Evolutionary conservation across 2,797 vertebrate species (phyloP).

Genomic region (Alectoris magna): DNA sequence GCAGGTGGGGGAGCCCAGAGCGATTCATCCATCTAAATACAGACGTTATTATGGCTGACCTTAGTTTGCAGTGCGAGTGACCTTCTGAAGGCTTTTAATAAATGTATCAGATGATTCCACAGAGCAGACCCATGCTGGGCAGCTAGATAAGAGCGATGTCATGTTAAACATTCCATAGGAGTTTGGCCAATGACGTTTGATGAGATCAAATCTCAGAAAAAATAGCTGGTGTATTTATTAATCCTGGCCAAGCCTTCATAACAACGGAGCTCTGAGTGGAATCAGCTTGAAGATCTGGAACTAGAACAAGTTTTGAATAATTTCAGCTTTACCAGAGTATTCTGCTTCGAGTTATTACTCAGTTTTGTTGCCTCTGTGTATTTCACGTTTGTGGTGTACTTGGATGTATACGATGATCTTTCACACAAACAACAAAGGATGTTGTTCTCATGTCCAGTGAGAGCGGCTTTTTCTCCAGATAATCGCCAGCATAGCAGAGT

Average conservation of each 20-base stretch:
- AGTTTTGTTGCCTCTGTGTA: not conserved
- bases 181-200: slow-evolving; percentile 27
- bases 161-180: slow-evolving; percentile 61
- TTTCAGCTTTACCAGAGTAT: slow-evolving; percentile 30
- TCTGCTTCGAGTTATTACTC: not conserved
- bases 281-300: slow-evolving; percentile 49
- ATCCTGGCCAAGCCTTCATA: not conserved
- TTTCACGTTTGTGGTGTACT: accelerated
- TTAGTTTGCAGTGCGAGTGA: not conserved
- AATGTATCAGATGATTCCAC: slow-evolving; percentile 5
- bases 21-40: slow-evolving; percentile 34
- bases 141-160: slow-evolving; percentile 56
- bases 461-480: not conserved
- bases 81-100: slow-evolving; percentile 37
- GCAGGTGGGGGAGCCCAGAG: slow-evolving; percentile 61
- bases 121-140: slow-evolving; percentile 36
- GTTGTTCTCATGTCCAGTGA: not conserved
- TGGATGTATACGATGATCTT: accelerated
- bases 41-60: slow-evolving; percentile 54
- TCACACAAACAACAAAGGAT: not conserved
- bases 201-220: slow-evolving; percentile 60
- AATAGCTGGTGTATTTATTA: slow-evolving; percentile 65
- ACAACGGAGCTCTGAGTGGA: not conserved
- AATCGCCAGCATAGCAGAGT: not conserved
- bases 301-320: not conserved